Conservation (phyloP, 1,140 invertebrate species). For the Melipona quadrifasciata region DNA sequence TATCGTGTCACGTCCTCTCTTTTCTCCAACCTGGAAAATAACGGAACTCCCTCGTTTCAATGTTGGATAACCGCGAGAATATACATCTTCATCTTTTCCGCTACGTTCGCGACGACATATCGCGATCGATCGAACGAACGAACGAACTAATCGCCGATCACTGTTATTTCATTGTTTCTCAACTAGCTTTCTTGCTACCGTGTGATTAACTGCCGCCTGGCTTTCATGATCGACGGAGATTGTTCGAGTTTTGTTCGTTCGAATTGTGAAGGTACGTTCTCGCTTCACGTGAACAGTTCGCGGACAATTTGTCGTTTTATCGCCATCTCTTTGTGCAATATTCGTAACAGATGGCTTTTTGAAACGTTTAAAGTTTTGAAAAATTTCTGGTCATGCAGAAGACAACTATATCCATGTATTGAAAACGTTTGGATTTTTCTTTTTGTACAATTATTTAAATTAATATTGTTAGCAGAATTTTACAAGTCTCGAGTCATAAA, state of each 20-base stretch:
- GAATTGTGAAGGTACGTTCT: not conserved
- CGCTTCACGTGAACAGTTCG: not conserved
- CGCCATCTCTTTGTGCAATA: too few relatives aligned
- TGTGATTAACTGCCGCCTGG: slow-evolving; percentile 30
- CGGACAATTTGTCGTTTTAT: too few relatives aligned
- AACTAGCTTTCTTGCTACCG: slow-evolving; percentile 16
- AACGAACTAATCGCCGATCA: slow-evolving; percentile 12
- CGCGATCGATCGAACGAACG: not conserved
- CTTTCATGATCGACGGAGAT: not conserved
- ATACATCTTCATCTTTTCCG: not conserved
- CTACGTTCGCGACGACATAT: not conserved
- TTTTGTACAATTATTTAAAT: too few relatives aligned
- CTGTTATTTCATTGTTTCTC: slow-evolving; percentile 17
- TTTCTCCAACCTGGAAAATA: slow-evolving; percentile 23
- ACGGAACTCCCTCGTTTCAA: not conserved
- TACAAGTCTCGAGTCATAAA: too few relatives aligned
- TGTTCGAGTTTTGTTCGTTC: not conserved
- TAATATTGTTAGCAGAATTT: too few relatives aligned
- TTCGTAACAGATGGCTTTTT: too few relatives aligned
- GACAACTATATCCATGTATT: too few relatives aligned
- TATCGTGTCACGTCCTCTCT: not conserved
- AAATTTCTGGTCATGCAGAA: too few relatives aligned
- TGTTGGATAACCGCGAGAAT: not conserved
- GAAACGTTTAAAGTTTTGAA: too few relatives aligned
- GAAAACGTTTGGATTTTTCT: too few relatives aligned